Evolutionary conservation across 2,888 invertebrate species (phyloP), one percentile per base, ranked within the genome.

Genomic region (Drosophila stalkeri): DNA sequence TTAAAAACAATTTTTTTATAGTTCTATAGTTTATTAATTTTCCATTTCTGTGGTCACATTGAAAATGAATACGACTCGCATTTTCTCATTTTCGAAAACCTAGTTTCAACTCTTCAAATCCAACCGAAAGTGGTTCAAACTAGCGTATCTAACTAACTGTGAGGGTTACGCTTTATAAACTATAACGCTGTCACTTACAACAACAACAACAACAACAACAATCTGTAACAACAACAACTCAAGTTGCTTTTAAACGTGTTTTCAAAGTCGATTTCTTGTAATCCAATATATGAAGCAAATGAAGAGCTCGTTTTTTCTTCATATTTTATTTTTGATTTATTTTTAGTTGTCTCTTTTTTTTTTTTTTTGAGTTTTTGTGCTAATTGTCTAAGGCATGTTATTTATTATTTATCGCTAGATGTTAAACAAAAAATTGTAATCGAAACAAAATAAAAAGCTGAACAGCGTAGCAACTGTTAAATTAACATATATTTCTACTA

Each of bases 51-150:
- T 79, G 82, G 77, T 85, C 54, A 57, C 46, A 72, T 52, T 63
- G 72, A 62, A 54, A 57, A 18, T 23, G 41, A 60, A 69, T 60
- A 54, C 52, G 52, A 12, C 52, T 35, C 44, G n/a, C 43, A 35
- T 62, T 41, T 60, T 69, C 62, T 65, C 44, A 47, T 52, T 63
- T 61, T 59, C 63, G 44, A 18, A 33, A 70, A 73, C 86, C 78
- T 72, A 67, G 78, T 69, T 82, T 67, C 18, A 78, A 71, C 77
- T 84, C 77, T 79, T 78, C 64, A 35, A 54, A 76, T 71, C 86
- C 74, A 82, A 85, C 72, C 66, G 75, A 86, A 86, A 86, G 89
- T 89, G 82, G 89, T 77, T 86, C 80, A 68, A 89, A 76, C 87
- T 79, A 72, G 80, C 79, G 56, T 62, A 70, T 74, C 77, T 72